Evolutionary conservation across 1,140 invertebrate species (phyloP).

Genomic region (Platorchestia sp.): DNA sequence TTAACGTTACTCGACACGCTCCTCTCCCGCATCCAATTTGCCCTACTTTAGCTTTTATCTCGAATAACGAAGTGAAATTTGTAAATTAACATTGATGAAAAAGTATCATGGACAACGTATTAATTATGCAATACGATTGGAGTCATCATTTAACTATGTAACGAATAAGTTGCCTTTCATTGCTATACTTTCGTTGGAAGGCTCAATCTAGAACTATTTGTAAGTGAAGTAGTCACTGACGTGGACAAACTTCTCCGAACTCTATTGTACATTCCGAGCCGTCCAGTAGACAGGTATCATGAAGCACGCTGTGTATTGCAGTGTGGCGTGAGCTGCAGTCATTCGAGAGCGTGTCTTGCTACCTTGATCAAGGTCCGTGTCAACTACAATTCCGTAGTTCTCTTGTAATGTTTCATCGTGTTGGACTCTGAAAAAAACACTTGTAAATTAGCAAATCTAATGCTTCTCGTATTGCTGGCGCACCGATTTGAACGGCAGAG

Average conservation of each 20-base stretch:
- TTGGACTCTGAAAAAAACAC: background rate
- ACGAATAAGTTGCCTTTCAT: background rate
- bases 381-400: background rate
- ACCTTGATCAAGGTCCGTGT: background rate
- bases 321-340: background rate
- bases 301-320: background rate
- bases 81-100: background rate
- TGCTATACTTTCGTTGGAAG: background rate
- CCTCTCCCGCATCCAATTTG: too few species aligned
- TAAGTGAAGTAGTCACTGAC: background rate
- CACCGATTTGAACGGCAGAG: background rate
- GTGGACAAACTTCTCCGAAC: background rate
- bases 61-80: background rate
- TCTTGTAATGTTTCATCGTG: background rate
- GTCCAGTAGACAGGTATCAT: background rate
- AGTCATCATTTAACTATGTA: background rate
- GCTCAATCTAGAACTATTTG: background rate
- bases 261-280: background rate
- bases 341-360: background rate
- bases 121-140: background rate
- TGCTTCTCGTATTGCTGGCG: background rate
- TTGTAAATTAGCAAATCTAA: background rate
- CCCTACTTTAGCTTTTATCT: too few species aligned
- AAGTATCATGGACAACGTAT: background rate
- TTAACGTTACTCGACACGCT: too few species aligned